Evolutionary conservation across 2,797 vertebrate genomes (phyloP).

Genomic region (Sebastes minor): DNA sequence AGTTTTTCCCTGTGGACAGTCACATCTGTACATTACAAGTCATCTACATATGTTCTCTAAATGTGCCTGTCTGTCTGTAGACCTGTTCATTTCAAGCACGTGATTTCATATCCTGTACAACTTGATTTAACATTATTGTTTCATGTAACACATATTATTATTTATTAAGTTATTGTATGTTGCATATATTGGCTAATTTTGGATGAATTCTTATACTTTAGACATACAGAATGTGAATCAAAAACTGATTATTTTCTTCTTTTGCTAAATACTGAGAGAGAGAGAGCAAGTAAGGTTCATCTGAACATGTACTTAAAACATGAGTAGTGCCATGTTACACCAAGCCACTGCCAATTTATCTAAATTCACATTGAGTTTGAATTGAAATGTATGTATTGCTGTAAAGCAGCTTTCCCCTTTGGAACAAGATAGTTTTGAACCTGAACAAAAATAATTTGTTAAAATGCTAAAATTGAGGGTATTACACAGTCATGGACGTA

Average conservation of each 20-base stretch:
- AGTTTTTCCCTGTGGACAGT: background rate
- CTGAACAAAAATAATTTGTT: background rate
- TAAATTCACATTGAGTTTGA: background rate
- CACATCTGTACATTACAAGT: background rate
- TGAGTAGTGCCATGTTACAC: background rate
- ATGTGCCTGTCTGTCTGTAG: background rate
- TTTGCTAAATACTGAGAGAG: background rate
- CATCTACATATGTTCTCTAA: background rate
- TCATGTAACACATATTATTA: background rate
- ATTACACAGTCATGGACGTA: background rate
- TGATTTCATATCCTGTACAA: background rate
- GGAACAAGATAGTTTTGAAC: background rate
- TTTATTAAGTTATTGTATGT: background rate
- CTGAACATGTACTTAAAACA: background rate
- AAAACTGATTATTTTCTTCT: background rate
- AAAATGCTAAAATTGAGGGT: background rate
- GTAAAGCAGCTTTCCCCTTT: background rate
- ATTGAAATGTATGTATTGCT: background rate
- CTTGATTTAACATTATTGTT: background rate
- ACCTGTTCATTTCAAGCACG: background rate
- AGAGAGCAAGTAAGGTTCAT: background rate
- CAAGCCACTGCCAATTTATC: background rate
- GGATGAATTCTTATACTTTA: background rate
- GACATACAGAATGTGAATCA: background rate
- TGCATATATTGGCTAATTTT: background rate